Evolutionary conservation across 1,140 invertebrate genomes (phyloP).

Genomic region (Zophobas atratus): DNA sequence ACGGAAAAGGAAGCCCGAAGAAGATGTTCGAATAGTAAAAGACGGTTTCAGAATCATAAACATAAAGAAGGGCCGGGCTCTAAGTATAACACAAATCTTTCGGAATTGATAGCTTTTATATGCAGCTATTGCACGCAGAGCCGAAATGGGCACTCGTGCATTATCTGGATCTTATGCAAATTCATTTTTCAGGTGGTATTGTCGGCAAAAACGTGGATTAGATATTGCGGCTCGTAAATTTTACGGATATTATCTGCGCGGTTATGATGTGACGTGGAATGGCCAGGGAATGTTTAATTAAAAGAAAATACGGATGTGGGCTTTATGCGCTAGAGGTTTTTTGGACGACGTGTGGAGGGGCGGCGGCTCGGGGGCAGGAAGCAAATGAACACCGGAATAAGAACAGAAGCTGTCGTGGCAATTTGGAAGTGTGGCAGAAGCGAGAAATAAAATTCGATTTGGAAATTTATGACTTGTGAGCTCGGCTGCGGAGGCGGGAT

Average conservation of each 20-base stretch:
- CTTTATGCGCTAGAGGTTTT: constrained; percentile 4
- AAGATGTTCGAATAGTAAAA: constrained; percentile 38
- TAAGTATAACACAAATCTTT: constrained; percentile 29
- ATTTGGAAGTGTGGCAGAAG: constrained; percentile 9
- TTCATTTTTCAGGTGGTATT: constrained; percentile 8
- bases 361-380: constrained; percentile 2
- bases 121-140: constrained; percentile 16
- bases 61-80: constrained; percentile 1
- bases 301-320: neutral
- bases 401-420: constrained; percentile 19
- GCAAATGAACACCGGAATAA: constrained; percentile 32
- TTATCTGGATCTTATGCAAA: neutral
- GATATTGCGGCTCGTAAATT: neutral
- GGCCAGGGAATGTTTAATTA: constrained; percentile 6
- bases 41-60: constrained; percentile 37
- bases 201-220: neutral
- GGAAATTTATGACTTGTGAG: too few relatives aligned
- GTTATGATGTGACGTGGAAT: neutral
- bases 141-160: neutral
- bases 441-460: constrained; percentile 3
- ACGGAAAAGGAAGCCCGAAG: constrained; percentile 36
- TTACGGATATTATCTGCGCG: neutral
- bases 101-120: constrained; percentile 30
- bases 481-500: too few relatives aligned
- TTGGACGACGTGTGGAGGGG: neutral